phyloP scores from a whole-genome alignment of 2,888 invertebrate genomes.

The Agonopterix arenella region DNA sequence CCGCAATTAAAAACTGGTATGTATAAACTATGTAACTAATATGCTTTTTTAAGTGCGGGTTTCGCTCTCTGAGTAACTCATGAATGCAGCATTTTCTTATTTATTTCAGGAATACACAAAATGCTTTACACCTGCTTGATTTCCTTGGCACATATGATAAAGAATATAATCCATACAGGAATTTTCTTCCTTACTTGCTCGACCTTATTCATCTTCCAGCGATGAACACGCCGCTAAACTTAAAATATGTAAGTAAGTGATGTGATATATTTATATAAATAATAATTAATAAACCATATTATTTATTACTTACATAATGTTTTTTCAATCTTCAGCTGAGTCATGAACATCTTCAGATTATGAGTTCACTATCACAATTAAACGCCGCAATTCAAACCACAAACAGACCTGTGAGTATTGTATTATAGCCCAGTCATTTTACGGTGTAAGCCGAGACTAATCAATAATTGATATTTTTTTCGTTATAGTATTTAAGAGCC shows the following conservation, averaged over 20 bases:
- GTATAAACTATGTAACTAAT: neutral
- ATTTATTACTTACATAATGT: neutral
- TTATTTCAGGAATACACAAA: conserved; percentile 37
- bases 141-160: conserved; percentile 27
- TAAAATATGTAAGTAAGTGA: conserved; percentile 34
- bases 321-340: conserved; percentile 24
- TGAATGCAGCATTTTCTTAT: neutral
- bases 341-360: conserved; percentile 23
- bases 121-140: conserved; percentile 35
- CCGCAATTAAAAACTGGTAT: conserved; percentile 37
- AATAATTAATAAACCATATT: neutral
- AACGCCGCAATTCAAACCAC: conserved; percentile 14
- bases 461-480: too few species aligned
- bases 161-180: conserved; percentile 25
- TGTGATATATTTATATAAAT: too few species aligned
- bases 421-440: too few species aligned
- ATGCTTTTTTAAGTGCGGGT: neutral
- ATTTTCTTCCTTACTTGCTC: conserved; percentile 26
- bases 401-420: conserved; percentile 18
- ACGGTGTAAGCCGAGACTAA: too few species aligned
- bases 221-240: conserved; percentile 20
- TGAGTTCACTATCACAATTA: conserved; percentile 24
- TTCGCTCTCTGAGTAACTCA: neutral
- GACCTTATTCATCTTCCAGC: conserved; percentile 22
- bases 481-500: too few species aligned